These are phyloP conservation scores for Argyrosomus regius DNA, from an alignment of 2,797 vertebrate species.

Conservation along the genomic window DNA sequence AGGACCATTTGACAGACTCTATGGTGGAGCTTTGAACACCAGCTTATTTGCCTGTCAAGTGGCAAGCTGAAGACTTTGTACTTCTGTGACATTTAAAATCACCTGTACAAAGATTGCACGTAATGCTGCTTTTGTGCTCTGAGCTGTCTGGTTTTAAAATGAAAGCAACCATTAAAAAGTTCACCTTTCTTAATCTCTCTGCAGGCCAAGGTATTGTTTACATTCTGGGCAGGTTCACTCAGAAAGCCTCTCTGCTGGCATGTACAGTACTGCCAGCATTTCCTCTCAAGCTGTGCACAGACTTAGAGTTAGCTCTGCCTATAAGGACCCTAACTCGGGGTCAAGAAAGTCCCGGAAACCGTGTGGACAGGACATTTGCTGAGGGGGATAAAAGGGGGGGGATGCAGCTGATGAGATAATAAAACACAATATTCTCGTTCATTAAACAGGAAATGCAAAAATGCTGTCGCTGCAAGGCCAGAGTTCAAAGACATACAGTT, in stretches of 20 bases:
- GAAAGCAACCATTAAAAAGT: conserved; percentile 55
- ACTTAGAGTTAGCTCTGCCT: background rate
- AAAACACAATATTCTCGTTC: conserved; percentile 24
- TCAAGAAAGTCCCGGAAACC: conserved; percentile 15
- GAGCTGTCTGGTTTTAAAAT: conserved; percentile 40
- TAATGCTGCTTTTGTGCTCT: conserved; percentile 52
- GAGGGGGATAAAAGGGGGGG: background rate
- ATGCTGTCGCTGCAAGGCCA: conserved; percentile 7
- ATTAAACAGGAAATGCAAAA: conserved; percentile 5
- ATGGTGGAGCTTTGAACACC: conserved; percentile 51
- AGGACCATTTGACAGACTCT: conserved; percentile 44
- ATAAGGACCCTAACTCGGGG: background rate
- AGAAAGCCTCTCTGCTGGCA: conserved; percentile 9
- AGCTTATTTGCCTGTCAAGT: conserved; percentile 58
- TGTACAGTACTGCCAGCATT: background rate
- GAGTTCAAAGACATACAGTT: conserved; percentile 3
- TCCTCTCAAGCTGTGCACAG: conserved; percentile 9
- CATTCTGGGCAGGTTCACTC: conserved; percentile 44
- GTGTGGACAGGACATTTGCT: conserved; percentile 8
- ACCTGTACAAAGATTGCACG: conserved; percentile 40
- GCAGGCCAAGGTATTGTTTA: conserved; percentile 43
- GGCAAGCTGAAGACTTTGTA: conserved; percentile 51
- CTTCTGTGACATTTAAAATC: conserved; percentile 60
- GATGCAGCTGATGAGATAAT: conserved; percentile 3
- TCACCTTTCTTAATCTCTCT: conserved; percentile 47